phyloP scores from a whole-genome alignment of 2,888 invertebrate genomes.

The Trachelus tabidus region DNA sequence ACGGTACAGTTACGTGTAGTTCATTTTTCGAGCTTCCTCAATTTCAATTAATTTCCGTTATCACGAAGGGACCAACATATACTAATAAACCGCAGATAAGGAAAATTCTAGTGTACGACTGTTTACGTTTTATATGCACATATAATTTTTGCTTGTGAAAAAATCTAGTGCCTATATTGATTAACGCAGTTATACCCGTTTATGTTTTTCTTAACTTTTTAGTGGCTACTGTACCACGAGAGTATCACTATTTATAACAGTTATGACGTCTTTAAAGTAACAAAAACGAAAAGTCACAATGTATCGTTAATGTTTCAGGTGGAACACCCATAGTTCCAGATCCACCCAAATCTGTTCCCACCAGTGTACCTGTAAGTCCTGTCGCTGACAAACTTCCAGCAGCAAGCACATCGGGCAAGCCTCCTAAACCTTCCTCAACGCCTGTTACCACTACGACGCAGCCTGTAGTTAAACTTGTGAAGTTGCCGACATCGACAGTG shows the following conservation, averaged over 20 bases:
- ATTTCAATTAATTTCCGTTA: neutral
- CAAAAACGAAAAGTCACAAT: neutral
- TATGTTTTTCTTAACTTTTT: neutral
- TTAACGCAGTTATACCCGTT: neutral
- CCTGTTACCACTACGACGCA: conserved; percentile 43
- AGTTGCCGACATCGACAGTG: conserved; percentile 50
- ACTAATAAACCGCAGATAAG: neutral
- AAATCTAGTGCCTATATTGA: neutral
- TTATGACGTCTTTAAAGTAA: neutral
- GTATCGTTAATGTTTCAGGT: conserved; percentile 60
- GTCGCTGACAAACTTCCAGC: conserved; percentile 53
- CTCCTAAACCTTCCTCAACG: conserved; percentile 27
- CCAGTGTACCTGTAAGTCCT: conserved; percentile 58
- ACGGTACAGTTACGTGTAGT: neutral
- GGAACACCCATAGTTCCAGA: conserved; percentile 66
- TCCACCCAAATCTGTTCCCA: conserved; percentile 47
- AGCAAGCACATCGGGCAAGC: conserved; percentile 33
- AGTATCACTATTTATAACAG: neutral
- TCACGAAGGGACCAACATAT: neutral
- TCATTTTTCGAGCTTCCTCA: neutral
- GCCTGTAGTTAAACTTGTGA: conserved; percentile 60
- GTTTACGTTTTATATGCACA: neutral
- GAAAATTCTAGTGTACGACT: neutral
- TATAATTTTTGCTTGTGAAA: neutral
- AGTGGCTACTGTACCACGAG: neutral